Evolutionary conservation across 2,113 vertebrate genomes (phyloP), one percentile per base, ranked within the genome.

Genomic region (Bubo bubo): DNA sequence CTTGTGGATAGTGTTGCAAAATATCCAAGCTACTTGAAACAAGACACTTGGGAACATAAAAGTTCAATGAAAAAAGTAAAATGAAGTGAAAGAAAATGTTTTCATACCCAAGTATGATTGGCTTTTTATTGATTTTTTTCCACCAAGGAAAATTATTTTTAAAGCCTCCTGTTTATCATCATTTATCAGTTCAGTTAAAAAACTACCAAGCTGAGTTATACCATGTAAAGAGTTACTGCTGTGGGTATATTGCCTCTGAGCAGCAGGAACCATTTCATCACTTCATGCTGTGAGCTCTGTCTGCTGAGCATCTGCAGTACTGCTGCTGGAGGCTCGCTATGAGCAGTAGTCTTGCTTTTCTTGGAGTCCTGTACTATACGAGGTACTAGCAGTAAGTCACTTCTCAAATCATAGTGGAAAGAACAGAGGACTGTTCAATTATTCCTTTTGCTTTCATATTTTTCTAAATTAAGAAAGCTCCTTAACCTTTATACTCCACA

Each of bases 1-100:
- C 84, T 91, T 79, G 92, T 85, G 93, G 74, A 59, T 79, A 90
- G 90, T 15, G 8, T 81, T 87, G 66, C 70, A 79, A 93, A 97
- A 95, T 79, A 95, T 75, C 70, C 74, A 71, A 89, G 87, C 32
- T 62, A 82, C 30, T 94, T 85, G 73, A 95, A 96, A 86, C 47
- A 86, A 95, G 86, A 55, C 84, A 24, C 89, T 85, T 59, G 91
- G 89, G 87, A 91, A 62, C 66, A 60, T 73, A 83, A 95, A 93
- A 79, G 79, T 63, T 74, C 41, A 47, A 22, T 75, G 45, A 27
- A 72, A 77, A 86, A 73, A 56, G 10, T 37, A 95, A 88, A 86
- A 94, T 52, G 26, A 89, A 91, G 32, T 45, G 41, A 77, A 95
- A 96, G 37, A 81, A 93, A 94, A 85, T 56, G 24, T 60, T 91